Base-by-base conservation (phyloP, 2,888 invertebrate genomes). In the Bursaphelenchus okinawaensis region DNA sequence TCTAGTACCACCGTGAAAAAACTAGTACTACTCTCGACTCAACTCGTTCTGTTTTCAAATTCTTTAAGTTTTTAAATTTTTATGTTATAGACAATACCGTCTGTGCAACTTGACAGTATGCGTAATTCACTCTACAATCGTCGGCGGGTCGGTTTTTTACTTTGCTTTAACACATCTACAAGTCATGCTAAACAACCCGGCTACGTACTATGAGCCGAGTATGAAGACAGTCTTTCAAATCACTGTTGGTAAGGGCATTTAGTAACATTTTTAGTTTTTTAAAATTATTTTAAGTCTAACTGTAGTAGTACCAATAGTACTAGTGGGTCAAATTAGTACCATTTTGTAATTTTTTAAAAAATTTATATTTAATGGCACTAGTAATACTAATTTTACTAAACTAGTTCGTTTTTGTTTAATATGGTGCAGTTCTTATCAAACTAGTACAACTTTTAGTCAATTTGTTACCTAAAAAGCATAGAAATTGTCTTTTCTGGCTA, bases 61-160 rank as follows among this genome's bases (percentile, higher is more conserved):
- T 31, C 19, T n/a, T n/a, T 19, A 51, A 24, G 8, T 19, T 63
- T 22, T 26, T 62, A 24, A 23, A 6, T 7, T 22, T 19, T 23
- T 22, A 24, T 24, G 12, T 66, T 75, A 24, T 65, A 78, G 78
- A 69, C 74, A 72, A 28, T 78, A 78, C 58, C 79, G 79, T 7
- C 69, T 79, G 20, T 76, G 72, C 52, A 79, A 79, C 55, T 69
- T 79, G 23, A 68, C 76, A 9, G 66, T 79, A 23, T 79, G 79
- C 40, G 67, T 76, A 55, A 55, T 71, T 16, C 79, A 79, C 56
- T 77, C 79, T 19, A 55, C 65, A n/a, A 63, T 78, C 57, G 70
- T 71, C 16, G 77, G 77, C n/a, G 24, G 62, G 12, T 70, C 70
- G 65, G 67, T 71, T 31, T 50, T 75, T 16, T n/a, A 59, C 27